Percentiles rank a stretch among this genome's conserved stretches.
These are phyloP conservation scores for Macaca mulatta DNA, from an alignment of 2,113 vertebrate genomes.

Conservation along the genomic window DNA sequence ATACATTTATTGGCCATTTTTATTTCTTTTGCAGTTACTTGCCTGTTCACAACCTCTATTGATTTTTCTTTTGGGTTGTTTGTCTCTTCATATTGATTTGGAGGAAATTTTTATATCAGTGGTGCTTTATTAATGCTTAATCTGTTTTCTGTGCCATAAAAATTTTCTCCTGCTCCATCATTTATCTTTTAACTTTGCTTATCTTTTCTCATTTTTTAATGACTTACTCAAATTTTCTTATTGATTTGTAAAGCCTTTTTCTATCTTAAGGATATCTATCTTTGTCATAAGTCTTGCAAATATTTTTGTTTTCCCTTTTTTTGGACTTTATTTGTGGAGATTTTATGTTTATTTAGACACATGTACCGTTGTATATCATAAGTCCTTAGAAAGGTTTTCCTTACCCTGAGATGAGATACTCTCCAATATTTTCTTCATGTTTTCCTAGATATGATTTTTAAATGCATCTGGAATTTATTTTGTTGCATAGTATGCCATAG, in stretches of 20 bases:
- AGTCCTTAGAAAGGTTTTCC: background rate
- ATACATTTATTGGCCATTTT: background rate
- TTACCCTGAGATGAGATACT: background rate
- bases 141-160: background rate
- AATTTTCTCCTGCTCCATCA: background rate
- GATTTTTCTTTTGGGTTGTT: background rate
- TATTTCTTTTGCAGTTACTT: background rate
- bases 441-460: constrained; percentile 11
- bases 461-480: constrained; percentile 60
- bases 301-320: constrained; percentile 36
- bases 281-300: background rate
- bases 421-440: background rate
- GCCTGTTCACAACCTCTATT: background rate
- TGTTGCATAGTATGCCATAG: constrained; percentile 50
- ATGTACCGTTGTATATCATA: background rate
- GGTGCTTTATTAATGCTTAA: background rate
- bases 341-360: background rate
- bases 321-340: background rate
- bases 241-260: background rate
- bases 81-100: background rate
- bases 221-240: background rate
- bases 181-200: background rate
- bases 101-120: background rate
- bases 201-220: background rate
- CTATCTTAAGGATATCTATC: background rate